Base-by-base conservation (phyloP, 2,888 invertebrate species). In the Drosophila mimica region DNA sequence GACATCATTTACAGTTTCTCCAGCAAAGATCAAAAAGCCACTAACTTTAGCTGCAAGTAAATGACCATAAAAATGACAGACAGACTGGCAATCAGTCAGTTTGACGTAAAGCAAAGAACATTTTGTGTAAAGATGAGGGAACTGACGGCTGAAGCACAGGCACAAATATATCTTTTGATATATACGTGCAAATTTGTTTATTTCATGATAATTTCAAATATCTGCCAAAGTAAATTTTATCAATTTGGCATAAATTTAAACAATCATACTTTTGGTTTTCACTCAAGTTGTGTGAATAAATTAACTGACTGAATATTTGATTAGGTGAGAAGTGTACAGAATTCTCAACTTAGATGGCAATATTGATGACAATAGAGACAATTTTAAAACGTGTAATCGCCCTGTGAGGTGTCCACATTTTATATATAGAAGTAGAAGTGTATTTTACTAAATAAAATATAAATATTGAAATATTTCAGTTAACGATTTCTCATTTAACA, bases 1-100 rank as follows among this genome's bases (percentile, higher is more conserved):
- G 78, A 63, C 80, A 64, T 36, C 69, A 49, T 70, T 79, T 60
- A 75, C 78, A 75, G 67, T 64, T 79, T 80, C 65, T 57, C 64
- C 15, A 57, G 57, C 64, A 65, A 53, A 68, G 70, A 79, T 75
- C 76, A 75, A 65, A 58, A 67, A 61, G 70, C 46, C 57, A 54
- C 8, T 59, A 58, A 53, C 59, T 31, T 31, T 20, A 36, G 43
- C 15, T 25, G 40, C 53, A 40, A 57, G 60, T 63, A 59, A 36
- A 62, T 43, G 59, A 36, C 70, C 57, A 62, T 56, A 81, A 79
- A 70, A 68, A 72, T 70, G 84, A 78, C 72, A 81, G 63, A 49
- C 51, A 48, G 67, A 52, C 36, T 43, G 59, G 60, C 72, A 71
- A 62, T 76, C 74, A 64, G 57, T 54, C 77, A 65, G 68, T 65